phyloP scores from a whole-genome alignment of 2,888 invertebrate species.

The Trisateles emortualis region DNA sequence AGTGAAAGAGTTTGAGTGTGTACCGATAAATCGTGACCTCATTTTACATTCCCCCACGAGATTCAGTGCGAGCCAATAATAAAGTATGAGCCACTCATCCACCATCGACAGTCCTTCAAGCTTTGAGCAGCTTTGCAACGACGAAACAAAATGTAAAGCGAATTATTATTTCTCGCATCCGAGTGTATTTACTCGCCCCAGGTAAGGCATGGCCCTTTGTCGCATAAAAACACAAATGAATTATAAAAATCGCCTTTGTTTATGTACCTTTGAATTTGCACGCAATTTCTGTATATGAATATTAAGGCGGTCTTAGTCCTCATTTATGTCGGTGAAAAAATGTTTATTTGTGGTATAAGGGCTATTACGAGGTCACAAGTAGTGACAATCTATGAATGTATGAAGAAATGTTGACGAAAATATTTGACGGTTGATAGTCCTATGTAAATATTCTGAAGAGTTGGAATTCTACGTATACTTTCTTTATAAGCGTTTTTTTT shows the following conservation, averaged over 20 bases:
- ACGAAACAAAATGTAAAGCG: conserved; percentile 77
- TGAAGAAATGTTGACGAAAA: conserved; percentile 30
- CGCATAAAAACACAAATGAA: conserved; percentile 63
- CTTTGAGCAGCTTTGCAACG: conserved; percentile 74
- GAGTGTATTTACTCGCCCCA: conserved; percentile 59
- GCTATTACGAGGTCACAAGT: conserved; percentile 9
- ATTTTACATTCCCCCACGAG: conserved; percentile 72
- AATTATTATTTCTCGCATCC: conserved; percentile 78
- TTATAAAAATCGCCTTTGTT: conserved; percentile 68
- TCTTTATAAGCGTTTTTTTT: conserved; percentile 35
- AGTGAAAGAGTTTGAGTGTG: conserved; percentile 33
- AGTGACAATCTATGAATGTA: conserved; percentile 41
- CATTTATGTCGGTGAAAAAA: conserved; percentile 20
- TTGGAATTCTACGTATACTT: conserved; percentile 37
- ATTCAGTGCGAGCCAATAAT: conserved; percentile 80
- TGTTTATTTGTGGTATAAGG: conserved; percentile 11
- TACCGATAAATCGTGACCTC: conserved; percentile 71
- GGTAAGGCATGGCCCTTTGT: conserved; percentile 60
- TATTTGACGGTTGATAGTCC: conserved; percentile 43
- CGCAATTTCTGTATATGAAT: conserved; percentile 43
- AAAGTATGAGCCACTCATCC: conserved; percentile 76
- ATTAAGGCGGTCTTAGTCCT: conserved; percentile 19
- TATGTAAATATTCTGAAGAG: conserved; percentile 40
- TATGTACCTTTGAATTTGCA: conserved; percentile 57
- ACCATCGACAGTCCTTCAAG: conserved; percentile 76